Base-by-base conservation (phyloP, 2,888 invertebrate genomes). In the Zeuzera pyrina region DNA sequence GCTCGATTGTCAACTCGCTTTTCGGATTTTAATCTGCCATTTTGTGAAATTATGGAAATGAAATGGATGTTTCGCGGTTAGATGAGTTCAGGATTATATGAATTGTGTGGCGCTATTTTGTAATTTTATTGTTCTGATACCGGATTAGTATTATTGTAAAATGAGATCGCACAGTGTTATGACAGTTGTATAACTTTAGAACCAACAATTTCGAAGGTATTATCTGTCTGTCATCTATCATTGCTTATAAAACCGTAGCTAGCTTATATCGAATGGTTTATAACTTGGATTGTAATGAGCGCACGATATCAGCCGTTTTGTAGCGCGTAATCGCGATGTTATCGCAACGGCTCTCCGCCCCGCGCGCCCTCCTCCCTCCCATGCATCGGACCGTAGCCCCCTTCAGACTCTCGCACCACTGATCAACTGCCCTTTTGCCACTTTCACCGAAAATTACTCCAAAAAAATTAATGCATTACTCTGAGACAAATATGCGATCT, bases 21-120 rank as follows among this genome's bases (percentile, higher is more conserved):
- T 76, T 74, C 61, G 64, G 70, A 71, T 72, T 76, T 68, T 71
- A 72, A 76, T 76, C 68, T 65, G 65, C 60, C 64, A 73, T 77
- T 73, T 78, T 73, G 69, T 74, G 67, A 71, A 69, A 77, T 78
- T 77, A 78, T 76, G 69, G 68, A 77, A 76, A 77, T 69, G 61
- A 69, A 78, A 77, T 69, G 69, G 71, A 76, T 66, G 76, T 76
- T 78, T 76, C 70, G 74, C 74, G 77, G 79, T 77, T 77, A 74
- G 72, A 59, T 76, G 69, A 62, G 58, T 54, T 53, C 59, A 58
- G 47, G 53, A 47, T 51, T 54, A 50, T 31, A 35, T 34, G 41
- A 47, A 43, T 47, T 52, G 52, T 48, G 55, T 55, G 49, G 47
- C 47, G 54, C 49, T 52, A 57, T 66, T 65, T 59, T 67, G 61